Evolutionary conservation across 1,140 invertebrate genomes (phyloP), one percentile per base, ranked within the genome.

Genomic region (Bombus haemorrhoidalis): DNA sequence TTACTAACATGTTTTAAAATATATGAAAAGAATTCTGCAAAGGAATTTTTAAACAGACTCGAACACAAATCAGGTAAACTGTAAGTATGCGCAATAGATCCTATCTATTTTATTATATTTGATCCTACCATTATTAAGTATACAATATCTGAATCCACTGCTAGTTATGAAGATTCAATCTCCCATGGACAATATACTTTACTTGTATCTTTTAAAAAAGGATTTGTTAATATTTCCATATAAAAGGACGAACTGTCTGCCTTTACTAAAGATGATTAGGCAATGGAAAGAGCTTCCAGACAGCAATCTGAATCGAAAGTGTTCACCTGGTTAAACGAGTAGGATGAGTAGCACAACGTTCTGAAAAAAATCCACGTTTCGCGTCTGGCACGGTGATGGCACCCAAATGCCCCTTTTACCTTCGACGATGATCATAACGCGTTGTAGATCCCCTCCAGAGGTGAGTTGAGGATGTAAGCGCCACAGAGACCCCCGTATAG

Each of bases 401-500:
- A 59, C 34, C 68, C 62, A 84, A 84, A 84, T 62, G 76, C 83
- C 37, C 83, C 75, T 72, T 84, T 84, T 78, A 84, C 75, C 75
- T 72, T 79, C 76, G 32, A 71, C 41, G 37, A 28, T 28, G 28
- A 78, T 34, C 53, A 68, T 15, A 59, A 71, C 43, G 22, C 34
- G 32, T 15, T 22, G 74, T 9, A 15, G 43, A 74, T 62, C 89
- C 89, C 86, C 89, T 77, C 83, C 81, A 69, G 28, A 76, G 37
- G 34, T 18, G 69, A 75, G 37, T 37, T 83, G 66, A 83, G 79
- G 89, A 90, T 90, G 89, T 90, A 34, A 59, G 66, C 66, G 72
- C 66, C 68, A 84, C 68, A 37, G 71, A 64, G 73, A 91, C 84
- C 87, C 87, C 89, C 90, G 72, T 90, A 89, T 87, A 71, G 81